Evolutionary conservation across 2,113 vertebrate species (phyloP).

Genomic region (Lethenteron camtschaticum): DNA sequence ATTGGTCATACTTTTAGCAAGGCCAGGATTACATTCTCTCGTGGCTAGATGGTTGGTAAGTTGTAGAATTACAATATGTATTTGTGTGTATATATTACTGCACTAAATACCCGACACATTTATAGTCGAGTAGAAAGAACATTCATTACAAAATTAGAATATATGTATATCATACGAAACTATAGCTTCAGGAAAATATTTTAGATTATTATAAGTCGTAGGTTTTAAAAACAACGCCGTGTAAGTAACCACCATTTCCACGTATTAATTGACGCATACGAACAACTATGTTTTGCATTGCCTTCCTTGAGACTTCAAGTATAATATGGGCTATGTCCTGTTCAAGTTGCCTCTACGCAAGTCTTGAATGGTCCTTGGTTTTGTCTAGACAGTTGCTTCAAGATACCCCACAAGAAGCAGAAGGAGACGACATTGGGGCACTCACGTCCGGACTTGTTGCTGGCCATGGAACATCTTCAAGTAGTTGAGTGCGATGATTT

Average conservation of each 20-base stretch:
- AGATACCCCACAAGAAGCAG: not conserved
- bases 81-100: too few relatives aligned
- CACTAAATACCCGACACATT: not conserved
- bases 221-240: not conserved
- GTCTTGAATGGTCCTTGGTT: not conserved
- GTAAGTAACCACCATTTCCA: conserved; percentile 1
- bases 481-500: not conserved
- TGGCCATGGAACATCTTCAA: conserved; percentile 1
- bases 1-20: too few relatives aligned
- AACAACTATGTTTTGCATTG: not conserved
- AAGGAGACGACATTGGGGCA: not conserved
- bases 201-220: not conserved
- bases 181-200: not conserved
- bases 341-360: not conserved
- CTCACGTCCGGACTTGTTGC: not conserved
- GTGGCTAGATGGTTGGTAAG: too few relatives aligned
- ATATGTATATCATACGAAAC: not conserved
- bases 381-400: conserved; percentile 1
- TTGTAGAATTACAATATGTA: too few relatives aligned
- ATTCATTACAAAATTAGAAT: not conserved
- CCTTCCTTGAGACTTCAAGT: not conserved
- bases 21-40: too few relatives aligned
- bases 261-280: not conserved
- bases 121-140: not conserved
- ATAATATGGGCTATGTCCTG: not conserved